Percentiles rank a stretch among this genome's conserved stretches.
Evolutionary conservation across 2,797 vertebrate species (phyloP).

Genomic region (Garrulus glandarius): DNA sequence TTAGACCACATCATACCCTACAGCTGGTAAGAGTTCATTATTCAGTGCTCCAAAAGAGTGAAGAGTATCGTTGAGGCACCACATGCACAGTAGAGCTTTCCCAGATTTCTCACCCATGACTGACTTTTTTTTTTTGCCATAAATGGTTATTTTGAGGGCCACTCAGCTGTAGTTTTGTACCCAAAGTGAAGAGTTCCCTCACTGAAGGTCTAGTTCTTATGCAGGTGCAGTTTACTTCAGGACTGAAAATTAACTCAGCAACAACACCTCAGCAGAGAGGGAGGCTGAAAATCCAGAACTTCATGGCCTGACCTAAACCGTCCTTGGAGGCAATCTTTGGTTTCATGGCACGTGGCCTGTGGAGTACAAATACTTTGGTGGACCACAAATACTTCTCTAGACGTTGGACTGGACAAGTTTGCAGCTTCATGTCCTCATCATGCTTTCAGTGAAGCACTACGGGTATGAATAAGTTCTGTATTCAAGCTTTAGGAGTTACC

Average conservation of each 20-base stretch:
- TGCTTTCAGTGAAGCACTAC: not conserved
- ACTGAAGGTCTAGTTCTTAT: not conserved
- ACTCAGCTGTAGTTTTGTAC: not conserved
- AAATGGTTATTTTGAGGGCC: not conserved
- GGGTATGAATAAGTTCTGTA: not conserved
- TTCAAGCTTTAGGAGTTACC: not conserved
- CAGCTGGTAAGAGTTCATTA: not conserved
- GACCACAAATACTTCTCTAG: no score
- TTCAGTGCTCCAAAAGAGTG: not conserved
- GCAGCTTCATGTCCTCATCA: not conserved
- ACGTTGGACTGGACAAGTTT: not conserved
- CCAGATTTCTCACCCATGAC: not conserved
- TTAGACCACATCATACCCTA: not conserved
- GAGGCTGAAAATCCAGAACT: not conserved
- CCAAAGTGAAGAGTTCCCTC: not conserved
- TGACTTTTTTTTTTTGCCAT: not conserved
- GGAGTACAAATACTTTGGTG: not conserved
- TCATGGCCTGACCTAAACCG: not conserved
- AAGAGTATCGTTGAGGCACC: not conserved
- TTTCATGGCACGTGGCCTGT: not conserved
- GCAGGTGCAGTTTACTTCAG: not conserved
- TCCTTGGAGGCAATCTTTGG: not conserved
- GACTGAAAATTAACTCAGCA: not conserved
- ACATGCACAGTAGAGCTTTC: not conserved
- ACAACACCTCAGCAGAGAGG: not conserved